Evolutionary conservation across 2,888 invertebrate genomes (phyloP).

Genomic region (Harpalus rufipes): DNA sequence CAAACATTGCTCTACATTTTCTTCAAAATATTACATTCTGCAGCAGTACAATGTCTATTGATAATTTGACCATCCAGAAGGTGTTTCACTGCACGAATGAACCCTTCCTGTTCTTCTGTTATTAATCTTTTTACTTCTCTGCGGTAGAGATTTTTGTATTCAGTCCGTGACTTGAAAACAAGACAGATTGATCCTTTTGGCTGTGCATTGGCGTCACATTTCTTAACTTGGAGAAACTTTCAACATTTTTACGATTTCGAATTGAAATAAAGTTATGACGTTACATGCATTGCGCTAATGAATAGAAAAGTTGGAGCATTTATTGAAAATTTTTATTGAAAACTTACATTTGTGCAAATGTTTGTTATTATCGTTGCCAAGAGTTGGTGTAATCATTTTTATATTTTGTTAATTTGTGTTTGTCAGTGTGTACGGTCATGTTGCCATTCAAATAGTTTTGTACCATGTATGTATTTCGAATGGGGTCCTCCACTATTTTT

Average conservation of each 20-base stretch:
- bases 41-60: neutral
- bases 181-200: constrained; percentile 54
- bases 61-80: neutral
- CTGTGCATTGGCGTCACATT: constrained; percentile 26
- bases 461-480: too few relatives aligned
- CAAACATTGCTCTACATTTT: too few relatives aligned
- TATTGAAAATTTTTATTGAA: neutral
- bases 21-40: too few relatives aligned
- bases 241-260: neutral
- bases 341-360: too few relatives aligned
- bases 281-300: neutral
- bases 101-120: constrained; percentile 32
- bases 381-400: too few relatives aligned
- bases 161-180: constrained; percentile 63
- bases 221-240: constrained; percentile 10
- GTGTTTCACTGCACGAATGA: constrained; percentile 26
- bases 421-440: too few relatives aligned
- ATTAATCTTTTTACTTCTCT: constrained; percentile 51
- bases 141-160: constrained; percentile 56
- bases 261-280: constrained; percentile 18
- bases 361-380: too few relatives aligned
- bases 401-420: too few relatives aligned
- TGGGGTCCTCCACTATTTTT: too few relatives aligned
- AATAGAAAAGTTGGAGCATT: neutral
- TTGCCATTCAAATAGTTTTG: too few relatives aligned